These are phyloP conservation scores for Urocynchramus pylzowi DNA, from an alignment of 2,113 vertebrate genomes.

Conservation along the genomic window DNA sequence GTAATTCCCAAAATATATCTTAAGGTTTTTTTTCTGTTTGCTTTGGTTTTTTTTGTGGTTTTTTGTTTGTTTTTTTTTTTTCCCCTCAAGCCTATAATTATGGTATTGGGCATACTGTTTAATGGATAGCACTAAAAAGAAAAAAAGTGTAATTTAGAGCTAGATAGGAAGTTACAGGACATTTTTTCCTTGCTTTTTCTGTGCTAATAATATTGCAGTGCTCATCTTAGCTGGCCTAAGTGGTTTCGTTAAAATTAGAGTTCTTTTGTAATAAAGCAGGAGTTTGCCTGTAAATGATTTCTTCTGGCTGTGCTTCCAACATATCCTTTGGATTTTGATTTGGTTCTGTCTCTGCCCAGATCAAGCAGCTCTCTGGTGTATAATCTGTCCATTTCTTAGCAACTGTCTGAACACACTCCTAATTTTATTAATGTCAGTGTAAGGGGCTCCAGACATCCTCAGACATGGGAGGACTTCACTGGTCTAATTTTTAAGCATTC, in stretches of 20 bases:
- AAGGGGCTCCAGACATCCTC: neutral
- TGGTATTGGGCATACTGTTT: neutral
- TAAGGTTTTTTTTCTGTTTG: fast-evolving
- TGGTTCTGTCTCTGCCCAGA: neutral
- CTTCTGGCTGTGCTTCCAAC: neutral
- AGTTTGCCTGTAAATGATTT: neutral
- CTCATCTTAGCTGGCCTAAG: neutral
- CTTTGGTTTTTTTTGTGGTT: too few relatives aligned
- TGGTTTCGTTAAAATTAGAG: neutral
- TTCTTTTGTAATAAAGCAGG: neutral
- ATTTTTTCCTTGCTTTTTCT: neutral
- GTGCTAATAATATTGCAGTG: neutral
- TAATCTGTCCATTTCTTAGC: neutral
- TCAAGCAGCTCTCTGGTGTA: neutral
- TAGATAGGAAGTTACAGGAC: neutral
- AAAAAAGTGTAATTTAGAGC: neutral
- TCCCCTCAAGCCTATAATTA: neutral
- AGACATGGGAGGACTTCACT: fast-evolving
- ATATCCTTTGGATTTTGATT: neutral
- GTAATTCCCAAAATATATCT: neutral
- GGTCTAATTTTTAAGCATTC: neutral
- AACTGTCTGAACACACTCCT: neutral
- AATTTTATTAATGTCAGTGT: neutral
- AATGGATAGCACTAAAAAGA: neutral
- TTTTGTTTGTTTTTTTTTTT: neutral